A percentile compares a stretch with the other conserved stretches of the same genome.
These are phyloP conservation scores for Henricia sp. DNA, from an alignment of 53 echinoderm and acorn worm genomes.

Conservation along the genomic window DNA sequence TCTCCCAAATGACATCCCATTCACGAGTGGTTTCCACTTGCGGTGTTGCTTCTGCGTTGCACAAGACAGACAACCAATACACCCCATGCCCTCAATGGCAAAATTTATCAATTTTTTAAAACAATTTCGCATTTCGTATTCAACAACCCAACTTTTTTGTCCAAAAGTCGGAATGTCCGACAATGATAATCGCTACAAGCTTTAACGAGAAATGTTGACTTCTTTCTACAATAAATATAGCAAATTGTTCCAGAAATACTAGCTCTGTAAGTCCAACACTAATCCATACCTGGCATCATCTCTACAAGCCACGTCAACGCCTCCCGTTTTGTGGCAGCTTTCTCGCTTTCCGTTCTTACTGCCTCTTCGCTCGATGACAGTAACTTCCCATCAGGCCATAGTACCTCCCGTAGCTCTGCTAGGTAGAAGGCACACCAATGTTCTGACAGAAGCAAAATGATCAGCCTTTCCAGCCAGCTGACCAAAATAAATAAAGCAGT, in stretches of 20 bases:
- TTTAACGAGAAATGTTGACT: too few species aligned
- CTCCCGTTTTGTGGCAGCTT: slow-evolving; percentile 28
- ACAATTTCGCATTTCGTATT: too few species aligned
- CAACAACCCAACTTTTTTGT: too few species aligned
- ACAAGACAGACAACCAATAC: too few species aligned
- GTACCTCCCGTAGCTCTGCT: slow-evolving; percentile 69
- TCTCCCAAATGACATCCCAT: too few species aligned
- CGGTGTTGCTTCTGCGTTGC: too few species aligned
- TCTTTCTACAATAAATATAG: background rate
- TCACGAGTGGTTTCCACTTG: too few species aligned
- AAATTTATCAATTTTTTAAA: too few species aligned
- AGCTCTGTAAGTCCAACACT: too few species aligned
- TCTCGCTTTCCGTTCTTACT: slow-evolving; percentile 51
- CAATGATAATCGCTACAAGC: background rate
- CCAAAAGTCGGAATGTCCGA: too few species aligned
- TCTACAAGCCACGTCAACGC: slow-evolving; percentile 48
- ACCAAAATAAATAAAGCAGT: background rate
- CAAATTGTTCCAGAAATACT: background rate
- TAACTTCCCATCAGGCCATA: slow-evolving; percentile 87
- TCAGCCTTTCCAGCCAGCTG: slow-evolving; percentile 65
- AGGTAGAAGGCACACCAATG: slow-evolving; percentile 87
- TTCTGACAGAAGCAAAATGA: slow-evolving; percentile 66
- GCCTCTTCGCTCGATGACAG: slow-evolving; percentile 23
- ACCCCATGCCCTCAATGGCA: too few species aligned
- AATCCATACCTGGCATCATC: slow-evolving; percentile 47